Conservation (phyloP, 53 echinoderm and acorn worm species). For the Echinometra lucunter region DNA sequence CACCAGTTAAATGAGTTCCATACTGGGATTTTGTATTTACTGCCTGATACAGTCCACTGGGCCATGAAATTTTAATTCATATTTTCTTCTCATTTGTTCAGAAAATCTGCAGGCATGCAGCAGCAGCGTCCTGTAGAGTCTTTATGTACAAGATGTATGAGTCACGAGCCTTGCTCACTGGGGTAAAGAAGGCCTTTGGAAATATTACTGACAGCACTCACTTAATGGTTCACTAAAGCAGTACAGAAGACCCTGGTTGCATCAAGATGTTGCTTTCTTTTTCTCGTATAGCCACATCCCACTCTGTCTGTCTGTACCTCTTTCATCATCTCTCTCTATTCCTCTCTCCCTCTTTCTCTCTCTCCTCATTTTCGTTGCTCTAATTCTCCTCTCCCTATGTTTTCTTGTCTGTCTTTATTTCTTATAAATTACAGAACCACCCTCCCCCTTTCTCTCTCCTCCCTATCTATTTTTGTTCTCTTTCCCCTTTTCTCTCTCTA, state of each 20-base stretch:
- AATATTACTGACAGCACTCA: neutral
- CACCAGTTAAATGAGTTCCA: neutral
- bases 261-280: neutral
- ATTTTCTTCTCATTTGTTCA: conserved; percentile 23
- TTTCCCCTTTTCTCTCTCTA: neutral
- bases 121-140: neutral
- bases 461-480: neutral
- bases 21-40: conserved; percentile 16
- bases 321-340: neutral
- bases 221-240: neutral
- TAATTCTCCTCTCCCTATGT: neutral
- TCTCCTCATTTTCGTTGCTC: too few species aligned
- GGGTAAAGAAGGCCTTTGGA: neutral
- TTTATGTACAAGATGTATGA: neutral
- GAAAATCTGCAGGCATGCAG: neutral
- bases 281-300: too few species aligned
- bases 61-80: conserved; percentile 45
- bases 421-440: too few species aligned
- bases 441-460: neutral
- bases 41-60: neutral
- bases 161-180: neutral
- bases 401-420: too few species aligned
- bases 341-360: neutral
- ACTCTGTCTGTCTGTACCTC: neutral
- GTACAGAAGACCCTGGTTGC: neutral